These are phyloP conservation scores for Campoletis sonorensis DNA, from an alignment of 1,140 invertebrate species.

Conservation along the genomic window DNA sequence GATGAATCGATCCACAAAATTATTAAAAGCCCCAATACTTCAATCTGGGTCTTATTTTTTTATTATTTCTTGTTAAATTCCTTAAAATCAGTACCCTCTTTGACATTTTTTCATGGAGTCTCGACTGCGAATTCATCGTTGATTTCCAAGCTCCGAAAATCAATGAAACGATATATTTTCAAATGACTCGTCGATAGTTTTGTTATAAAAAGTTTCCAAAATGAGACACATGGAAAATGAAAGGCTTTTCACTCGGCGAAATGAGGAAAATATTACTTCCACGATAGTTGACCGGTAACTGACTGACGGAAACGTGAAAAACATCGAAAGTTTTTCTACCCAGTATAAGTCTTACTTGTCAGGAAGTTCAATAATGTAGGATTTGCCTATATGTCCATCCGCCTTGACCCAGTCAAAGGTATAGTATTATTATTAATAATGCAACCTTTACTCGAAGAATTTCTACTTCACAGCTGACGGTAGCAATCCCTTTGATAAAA, in stretches of 20 bases:
- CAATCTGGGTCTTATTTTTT: too few species aligned
- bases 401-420: constrained; percentile 51
- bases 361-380: constrained; percentile 40
- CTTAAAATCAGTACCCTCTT: constrained; percentile 56
- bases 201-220: neutral
- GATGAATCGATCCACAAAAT: neutral
- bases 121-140: constrained; percentile 1
- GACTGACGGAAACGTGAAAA: constrained; percentile 38
- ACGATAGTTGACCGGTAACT: constrained; percentile 32
- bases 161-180: neutral
- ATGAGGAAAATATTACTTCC: neutral
- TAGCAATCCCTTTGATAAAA: constrained; percentile 33
- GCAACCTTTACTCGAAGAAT: constrained; percentile 10
- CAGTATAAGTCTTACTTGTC: neutral
- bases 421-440: constrained; percentile 35
- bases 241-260: constrained; percentile 1
- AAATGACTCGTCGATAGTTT: neutral
- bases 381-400: neutral
- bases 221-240: constrained; percentile 12
- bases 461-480: constrained; percentile 6
- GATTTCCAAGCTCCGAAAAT: neutral
- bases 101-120: constrained; percentile 53
- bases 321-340: neutral
- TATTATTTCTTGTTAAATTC: neutral
- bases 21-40: neutral